A percentile compares a stretch with the other conserved stretches of the same genome.
Evolutionary conservation across 2,888 invertebrate species (phyloP).

Genomic region (Caradrina clavipalpis): DNA sequence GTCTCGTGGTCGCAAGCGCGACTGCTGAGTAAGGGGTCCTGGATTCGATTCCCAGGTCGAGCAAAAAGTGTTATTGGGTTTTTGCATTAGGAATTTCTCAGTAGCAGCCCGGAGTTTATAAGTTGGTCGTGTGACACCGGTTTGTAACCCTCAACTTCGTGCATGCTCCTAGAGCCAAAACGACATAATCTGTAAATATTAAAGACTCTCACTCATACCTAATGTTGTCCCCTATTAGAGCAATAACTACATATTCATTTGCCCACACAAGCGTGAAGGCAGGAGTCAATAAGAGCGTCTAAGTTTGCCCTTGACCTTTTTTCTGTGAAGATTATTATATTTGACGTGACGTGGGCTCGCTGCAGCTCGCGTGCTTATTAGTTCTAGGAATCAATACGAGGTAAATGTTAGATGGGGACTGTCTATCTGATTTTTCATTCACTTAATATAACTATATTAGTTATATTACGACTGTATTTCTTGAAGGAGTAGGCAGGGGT

Average conservation of each 20-base stretch:
- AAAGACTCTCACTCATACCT: no score
- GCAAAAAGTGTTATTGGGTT: no score
- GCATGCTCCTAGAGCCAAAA: no score
- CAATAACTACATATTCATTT: neutral
- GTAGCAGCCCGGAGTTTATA: no score
- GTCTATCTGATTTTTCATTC: neutral
- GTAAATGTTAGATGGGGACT: conserved; percentile 4
- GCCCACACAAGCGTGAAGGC: neutral
- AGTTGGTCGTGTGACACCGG: no score
- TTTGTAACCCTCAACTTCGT: no score
- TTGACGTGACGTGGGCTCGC: conserved; percentile 19
- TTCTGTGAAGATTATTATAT: neutral
- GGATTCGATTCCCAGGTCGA: no score
- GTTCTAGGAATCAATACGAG: conserved; percentile 17
- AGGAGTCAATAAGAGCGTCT: neutral
- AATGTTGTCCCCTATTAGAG: neutral
- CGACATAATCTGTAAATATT: no score
- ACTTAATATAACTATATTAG: neutral
- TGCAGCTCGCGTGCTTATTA: neutral
- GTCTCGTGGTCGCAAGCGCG: no score
- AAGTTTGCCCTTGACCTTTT: conserved; percentile 6
- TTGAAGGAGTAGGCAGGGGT: neutral
- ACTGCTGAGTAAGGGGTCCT: no score
- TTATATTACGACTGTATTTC: neutral
- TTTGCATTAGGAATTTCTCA: no score